Conservation (phyloP, 2,888 invertebrate genomes). For the Glaucopsyche alexis region DNA sequence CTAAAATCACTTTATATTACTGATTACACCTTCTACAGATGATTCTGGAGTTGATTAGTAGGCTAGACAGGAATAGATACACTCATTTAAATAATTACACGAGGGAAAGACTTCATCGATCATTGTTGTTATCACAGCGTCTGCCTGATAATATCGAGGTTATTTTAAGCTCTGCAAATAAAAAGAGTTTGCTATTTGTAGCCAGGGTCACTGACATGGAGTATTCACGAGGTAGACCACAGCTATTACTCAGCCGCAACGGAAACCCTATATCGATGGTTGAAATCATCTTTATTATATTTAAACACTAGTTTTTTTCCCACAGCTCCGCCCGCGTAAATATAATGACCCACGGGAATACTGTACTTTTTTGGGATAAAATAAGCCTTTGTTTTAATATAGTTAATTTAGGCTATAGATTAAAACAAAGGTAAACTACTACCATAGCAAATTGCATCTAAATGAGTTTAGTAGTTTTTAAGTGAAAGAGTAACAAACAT, state of each 20-base stretch:
- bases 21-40: background rate
- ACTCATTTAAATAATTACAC: constrained; percentile 65
- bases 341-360: too few species aligned
- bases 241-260: constrained; percentile 46
- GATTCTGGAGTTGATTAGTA: constrained; percentile 11
- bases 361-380: too few species aligned
- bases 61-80: constrained; percentile 56
- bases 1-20: background rate
- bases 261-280: background rate
- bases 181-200: constrained; percentile 58
- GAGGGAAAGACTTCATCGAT: constrained; percentile 52
- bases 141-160: constrained; percentile 62
- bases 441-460: too few species aligned
- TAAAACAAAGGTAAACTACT: too few species aligned
- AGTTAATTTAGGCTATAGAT: too few species aligned
- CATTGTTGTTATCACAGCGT: constrained; percentile 65
- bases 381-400: too few species aligned
- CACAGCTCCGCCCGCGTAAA: too few species aligned
- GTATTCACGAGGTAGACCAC: constrained; percentile 40
- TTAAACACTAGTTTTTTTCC: too few species aligned
- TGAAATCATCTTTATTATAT: background rate
- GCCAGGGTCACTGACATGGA: constrained; percentile 58
- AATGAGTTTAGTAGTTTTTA: too few species aligned
- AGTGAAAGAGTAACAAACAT: too few species aligned
- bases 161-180: constrained; percentile 57